Conservation (phyloP, 1,140 invertebrate genomes). For the Trichomalopsis sarcophagae region DNA sequence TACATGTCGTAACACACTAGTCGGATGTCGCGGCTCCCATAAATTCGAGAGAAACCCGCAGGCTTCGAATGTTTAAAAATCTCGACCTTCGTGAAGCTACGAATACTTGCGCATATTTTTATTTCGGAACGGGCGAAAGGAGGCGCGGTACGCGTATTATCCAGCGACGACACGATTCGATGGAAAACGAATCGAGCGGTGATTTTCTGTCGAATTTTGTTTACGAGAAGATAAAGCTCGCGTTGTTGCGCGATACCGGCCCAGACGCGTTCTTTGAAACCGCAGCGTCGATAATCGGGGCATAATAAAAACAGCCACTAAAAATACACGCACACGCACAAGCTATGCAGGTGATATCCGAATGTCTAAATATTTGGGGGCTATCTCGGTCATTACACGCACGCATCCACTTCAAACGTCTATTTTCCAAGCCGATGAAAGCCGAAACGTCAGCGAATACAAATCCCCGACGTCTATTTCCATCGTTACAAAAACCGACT, state of each 20-base stretch:
- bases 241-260: too few species aligned
- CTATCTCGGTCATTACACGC: background rate
- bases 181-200: too few species aligned
- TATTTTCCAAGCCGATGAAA: background rate
- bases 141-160: too few species aligned
- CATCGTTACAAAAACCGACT: too few species aligned
- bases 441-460: background rate
- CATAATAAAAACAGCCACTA: background rate
- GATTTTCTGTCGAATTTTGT: too few species aligned
- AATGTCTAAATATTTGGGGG: background rate
- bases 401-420: background rate
- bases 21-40: background rate
- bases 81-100: background rate
- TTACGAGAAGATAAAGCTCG: too few species aligned
- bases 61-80: background rate
- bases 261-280: too few species aligned
- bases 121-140: too few species aligned
- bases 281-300: background rate
- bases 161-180: too few species aligned
- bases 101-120: too few species aligned
- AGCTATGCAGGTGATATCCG: background rate
- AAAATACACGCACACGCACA: background rate
- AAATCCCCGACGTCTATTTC: too few species aligned
- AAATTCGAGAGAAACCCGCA: background rate
- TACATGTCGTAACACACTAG: background rate